phyloP scores from a whole-genome alignment of 2,113 vertebrate species.

The Dasyprocta punctata region DNA sequence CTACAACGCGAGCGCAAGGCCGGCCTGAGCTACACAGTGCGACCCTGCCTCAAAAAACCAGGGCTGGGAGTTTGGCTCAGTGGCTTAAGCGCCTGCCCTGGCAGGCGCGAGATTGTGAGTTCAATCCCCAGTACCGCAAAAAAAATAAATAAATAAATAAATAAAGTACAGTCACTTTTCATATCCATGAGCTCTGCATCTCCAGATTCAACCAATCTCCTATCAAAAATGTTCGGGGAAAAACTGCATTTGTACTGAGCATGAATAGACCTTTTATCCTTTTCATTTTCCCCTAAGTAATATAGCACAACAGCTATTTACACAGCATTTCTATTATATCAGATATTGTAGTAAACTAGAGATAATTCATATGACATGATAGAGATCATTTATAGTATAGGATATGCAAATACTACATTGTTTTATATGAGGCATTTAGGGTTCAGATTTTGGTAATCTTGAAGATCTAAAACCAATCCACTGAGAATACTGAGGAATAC shows the following conservation, averaged over 20 bases:
- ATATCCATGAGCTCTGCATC: too few relatives aligned
- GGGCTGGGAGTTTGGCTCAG: too few relatives aligned
- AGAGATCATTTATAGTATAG: background rate
- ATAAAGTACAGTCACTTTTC: background rate
- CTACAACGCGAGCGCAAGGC: too few relatives aligned
- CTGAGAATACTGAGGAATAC: background rate
- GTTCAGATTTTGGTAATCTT: background rate
- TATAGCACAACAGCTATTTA: background rate
- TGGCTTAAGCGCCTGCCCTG: too few relatives aligned
- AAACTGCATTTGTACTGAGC: background rate
- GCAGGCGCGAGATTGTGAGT: too few relatives aligned
- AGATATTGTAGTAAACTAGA: background rate
- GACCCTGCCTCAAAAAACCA: too few relatives aligned
- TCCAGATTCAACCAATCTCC: background rate
- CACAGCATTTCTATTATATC: background rate
- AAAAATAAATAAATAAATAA: too few relatives aligned
- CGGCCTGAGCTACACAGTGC: too few relatives aligned
- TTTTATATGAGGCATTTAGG: background rate
- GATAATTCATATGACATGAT: background rate
- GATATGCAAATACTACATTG: background rate
- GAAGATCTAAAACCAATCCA: background rate
- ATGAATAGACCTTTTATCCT: too few relatives aligned
- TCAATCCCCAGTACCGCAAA: too few relatives aligned
- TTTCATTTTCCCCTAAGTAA: background rate
- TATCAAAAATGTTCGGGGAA: background rate